Evolutionary conservation across 2,113 vertebrate genomes (phyloP).

Genomic region (Elaphurus davidianus): DNA sequence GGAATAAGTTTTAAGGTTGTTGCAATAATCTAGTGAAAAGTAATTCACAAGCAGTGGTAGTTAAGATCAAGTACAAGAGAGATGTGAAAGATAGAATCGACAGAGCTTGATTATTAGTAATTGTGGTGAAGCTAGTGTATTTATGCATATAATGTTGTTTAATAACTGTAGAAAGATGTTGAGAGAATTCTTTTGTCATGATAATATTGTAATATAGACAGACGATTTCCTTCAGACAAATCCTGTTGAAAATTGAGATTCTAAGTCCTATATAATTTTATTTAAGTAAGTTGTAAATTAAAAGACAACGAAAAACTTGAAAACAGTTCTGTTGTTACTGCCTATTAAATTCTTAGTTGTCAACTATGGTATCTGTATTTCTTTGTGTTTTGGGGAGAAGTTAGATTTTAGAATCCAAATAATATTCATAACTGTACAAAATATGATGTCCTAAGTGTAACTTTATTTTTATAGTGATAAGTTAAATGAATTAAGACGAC

Average conservation of each 20-base stretch:
- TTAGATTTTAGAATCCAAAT: background rate
- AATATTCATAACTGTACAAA: background rate
- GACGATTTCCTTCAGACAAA: constrained; percentile 13
- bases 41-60: background rate
- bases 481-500: constrained; percentile 95
- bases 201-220: background rate
- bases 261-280: background rate
- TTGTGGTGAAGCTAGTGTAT: background rate
- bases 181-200: background rate
- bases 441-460: constrained; percentile 44
- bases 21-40: background rate
- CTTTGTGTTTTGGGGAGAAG: background rate
- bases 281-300: constrained; percentile 28
- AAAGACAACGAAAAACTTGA: constrained; percentile 3
- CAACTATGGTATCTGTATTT: background rate
- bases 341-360: constrained; percentile 29
- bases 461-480: constrained; percentile 89
- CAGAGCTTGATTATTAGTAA: background rate
- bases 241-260: constrained; percentile 22
- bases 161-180: constrained; percentile 7
- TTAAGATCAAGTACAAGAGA: background rate
- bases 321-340: background rate
- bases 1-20: background rate
- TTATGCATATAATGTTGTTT: background rate
- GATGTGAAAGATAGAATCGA: background rate